These are phyloP conservation scores for Theristicus caerulescens DNA, from an alignment of 2,113 vertebrate species.

Conservation along the genomic window DNA sequence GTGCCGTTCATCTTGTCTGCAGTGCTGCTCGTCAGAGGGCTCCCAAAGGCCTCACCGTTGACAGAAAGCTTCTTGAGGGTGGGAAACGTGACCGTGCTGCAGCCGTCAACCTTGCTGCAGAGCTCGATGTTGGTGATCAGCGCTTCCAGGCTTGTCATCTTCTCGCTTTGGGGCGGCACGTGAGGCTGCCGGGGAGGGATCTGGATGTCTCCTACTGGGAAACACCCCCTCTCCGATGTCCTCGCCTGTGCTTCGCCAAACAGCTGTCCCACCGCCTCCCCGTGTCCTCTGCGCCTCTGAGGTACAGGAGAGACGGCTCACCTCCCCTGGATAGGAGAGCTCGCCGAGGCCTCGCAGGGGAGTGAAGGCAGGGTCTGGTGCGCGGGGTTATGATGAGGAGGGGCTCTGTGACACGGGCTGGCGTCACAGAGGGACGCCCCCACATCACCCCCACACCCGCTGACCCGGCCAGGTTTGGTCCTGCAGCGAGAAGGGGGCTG, in stretches of 20 bases:
- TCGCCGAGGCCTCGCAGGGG: not conserved
- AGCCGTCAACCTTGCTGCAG: not conserved
- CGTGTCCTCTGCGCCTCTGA: not conserved
- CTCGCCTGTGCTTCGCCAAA: not conserved
- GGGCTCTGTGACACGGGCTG: not conserved
- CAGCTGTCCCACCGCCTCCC: not conserved
- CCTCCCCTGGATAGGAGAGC: not conserved
- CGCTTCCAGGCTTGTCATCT: not conserved
- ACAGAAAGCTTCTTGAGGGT: not conserved
- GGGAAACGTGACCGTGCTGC: not conserved
- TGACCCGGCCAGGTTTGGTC: not conserved
- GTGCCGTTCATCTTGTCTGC: not conserved
- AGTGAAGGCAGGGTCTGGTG: not conserved
- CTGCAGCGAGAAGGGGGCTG: not conserved
- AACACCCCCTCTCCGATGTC: not conserved
- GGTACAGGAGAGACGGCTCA: not conserved
- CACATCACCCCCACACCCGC: not conserved
- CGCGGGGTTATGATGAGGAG: rapidly evolving
- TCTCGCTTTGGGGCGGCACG: not conserved
- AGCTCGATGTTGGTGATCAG: not conserved
- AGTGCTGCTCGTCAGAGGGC: not conserved
- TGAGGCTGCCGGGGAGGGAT: not conserved
- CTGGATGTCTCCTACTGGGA: not conserved
- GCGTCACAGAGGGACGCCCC: not conserved
- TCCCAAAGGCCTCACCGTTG: not conserved